phyloP scores from a whole-genome alignment of 1,140 invertebrate species.

The Ectropis grisescens region DNA sequence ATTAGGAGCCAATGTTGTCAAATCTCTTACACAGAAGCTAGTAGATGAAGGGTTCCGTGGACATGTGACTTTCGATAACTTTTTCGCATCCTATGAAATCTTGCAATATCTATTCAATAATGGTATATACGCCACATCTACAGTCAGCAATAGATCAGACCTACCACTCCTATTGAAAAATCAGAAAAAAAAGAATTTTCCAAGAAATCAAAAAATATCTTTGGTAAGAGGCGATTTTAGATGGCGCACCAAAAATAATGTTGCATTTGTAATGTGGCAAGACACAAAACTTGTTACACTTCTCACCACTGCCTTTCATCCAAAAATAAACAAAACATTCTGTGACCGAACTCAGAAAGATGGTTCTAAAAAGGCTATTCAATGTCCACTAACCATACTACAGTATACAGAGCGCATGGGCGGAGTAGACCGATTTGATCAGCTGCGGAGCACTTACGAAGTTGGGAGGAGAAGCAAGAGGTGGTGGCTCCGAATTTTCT shows the following conservation, averaged over 20 bases:
- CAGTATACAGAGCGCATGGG: slow-evolving; percentile 15
- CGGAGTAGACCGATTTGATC: slow-evolving; percentile 20
- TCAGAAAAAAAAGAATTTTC: neutral
- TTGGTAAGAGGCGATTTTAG: too few species aligned
- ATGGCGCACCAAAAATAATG: neutral
- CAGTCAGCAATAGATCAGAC: neutral
- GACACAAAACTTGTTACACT: slow-evolving; percentile 3
- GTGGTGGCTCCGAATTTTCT: slow-evolving; percentile 16
- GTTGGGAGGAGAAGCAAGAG: slow-evolving; percentile 15
- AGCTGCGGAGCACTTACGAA: slow-evolving; percentile 15
- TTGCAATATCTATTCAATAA: slow-evolving; percentile 4
- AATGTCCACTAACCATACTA: slow-evolving; percentile 6
- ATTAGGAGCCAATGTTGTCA: neutral
- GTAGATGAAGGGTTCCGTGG: neutral
- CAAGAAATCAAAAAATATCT: neutral
- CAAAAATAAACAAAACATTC: neutral
- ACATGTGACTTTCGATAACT: neutral
- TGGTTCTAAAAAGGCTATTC: slow-evolving; percentile 7
- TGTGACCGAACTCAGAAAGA: slow-evolving; percentile 6
- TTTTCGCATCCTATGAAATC: too few species aligned
- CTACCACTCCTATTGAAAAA: slow-evolving; percentile 5
- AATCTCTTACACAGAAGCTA: slow-evolving; percentile 7
- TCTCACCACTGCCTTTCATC: slow-evolving; percentile 4
- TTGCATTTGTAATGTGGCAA: slow-evolving; percentile 3
- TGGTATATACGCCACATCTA: slow-evolving; percentile 4